Conservation (phyloP, 1,140 invertebrate species). For the Bilobella aurantiaca region DNA sequence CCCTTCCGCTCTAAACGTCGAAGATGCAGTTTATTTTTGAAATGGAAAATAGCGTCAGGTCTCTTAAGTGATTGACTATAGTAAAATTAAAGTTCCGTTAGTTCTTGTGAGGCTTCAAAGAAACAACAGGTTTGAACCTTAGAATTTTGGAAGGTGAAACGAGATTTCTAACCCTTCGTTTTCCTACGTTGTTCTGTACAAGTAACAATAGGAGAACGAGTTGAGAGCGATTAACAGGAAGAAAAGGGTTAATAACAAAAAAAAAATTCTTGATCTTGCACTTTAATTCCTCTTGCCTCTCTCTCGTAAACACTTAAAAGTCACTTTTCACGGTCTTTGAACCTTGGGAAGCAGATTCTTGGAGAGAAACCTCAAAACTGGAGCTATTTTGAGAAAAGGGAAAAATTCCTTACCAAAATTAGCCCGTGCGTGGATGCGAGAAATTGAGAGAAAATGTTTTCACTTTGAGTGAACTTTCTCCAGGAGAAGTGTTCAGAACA, state of each 20-base stretch:
- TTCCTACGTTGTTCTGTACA: background rate
- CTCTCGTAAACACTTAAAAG: background rate
- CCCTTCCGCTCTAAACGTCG: too few relatives aligned
- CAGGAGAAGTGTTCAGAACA: too few relatives aligned
- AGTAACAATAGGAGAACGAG: background rate
- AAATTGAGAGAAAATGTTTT: too few relatives aligned
- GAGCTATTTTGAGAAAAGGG: background rate
- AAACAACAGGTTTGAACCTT: background rate
- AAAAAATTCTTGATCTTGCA: background rate
- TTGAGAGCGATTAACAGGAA: slow-evolving; percentile 1
- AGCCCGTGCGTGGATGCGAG: too few relatives aligned
- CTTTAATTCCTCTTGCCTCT: background rate
- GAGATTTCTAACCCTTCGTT: too few relatives aligned
- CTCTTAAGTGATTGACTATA: too few relatives aligned
- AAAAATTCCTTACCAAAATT: background rate
- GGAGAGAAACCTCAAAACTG: background rate
- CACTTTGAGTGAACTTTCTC: too few relatives aligned
- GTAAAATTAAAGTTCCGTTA: too few relatives aligned
- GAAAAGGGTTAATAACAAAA: slow-evolving; percentile 2
- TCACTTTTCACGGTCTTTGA: background rate
- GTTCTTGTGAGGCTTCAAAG: too few relatives aligned
- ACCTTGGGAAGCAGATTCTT: background rate
- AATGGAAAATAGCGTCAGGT: too few relatives aligned
- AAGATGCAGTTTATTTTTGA: too few relatives aligned
- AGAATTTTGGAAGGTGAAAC: too few relatives aligned